Evolutionary conservation across 2,797 vertebrate genomes (phyloP), one percentile per base, ranked within the genome.

Genomic region (Babyrousa celebensis): DNA sequence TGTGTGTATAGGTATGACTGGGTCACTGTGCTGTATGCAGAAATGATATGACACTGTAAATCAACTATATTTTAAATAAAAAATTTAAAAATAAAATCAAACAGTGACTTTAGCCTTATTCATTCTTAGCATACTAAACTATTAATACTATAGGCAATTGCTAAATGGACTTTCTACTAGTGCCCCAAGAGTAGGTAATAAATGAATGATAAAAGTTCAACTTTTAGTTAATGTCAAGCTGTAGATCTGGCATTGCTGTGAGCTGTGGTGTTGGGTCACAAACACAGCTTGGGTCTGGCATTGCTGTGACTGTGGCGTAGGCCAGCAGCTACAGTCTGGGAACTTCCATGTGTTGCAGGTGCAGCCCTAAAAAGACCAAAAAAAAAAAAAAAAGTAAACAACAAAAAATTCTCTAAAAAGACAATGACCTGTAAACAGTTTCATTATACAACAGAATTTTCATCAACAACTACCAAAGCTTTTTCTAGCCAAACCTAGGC

Each of bases 121-220:
- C 36, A 92, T 15, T 78, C 36, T 83, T 56, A 84, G 52, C n/a
- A 32, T 65, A 32, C 6, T 65, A 52, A 83, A 62, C 14, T 91
- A 5, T 40, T 40, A 40, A 56, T 6, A 32, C 10, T 54, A 70
- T 9, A 84, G 15, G 17, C 70, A 92, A 56, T 29, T 83, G 25
- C 43, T 77, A 88, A 92, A 71, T 32, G 54, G 65, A 54, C 27
- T 85, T 78, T 84, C 43, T 58, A 58, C 32, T 48, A 85, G 18
- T 65, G 83, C 63, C 23, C 56, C 72, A 23, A 67, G 17, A 65
- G 62, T n/a, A 83, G 21, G 65, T 14, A 77, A 25, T 83, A 75
- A 89, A 71, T n/a, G 58, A 7, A 48, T 54, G 23, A 79, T 58
- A 27, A 43, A 72, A 89, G 63, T 58, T 83, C 54, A 89, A 95